Evolutionary conservation across 2,888 invertebrate species (phyloP).

Genomic region (Brachyptera risi): DNA sequence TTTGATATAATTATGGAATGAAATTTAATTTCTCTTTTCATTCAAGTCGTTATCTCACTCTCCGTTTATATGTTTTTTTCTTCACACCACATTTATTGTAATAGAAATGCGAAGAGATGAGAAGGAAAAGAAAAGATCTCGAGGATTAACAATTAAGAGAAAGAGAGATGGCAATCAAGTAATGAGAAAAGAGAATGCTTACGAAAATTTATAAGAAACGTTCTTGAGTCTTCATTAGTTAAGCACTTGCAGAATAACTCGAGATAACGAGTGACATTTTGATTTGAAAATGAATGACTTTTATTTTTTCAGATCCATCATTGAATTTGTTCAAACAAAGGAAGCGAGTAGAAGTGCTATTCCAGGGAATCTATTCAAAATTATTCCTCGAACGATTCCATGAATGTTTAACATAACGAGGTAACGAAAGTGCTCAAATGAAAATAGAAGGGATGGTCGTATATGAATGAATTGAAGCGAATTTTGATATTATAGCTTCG

Average conservation of each 20-base stretch:
- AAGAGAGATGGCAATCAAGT: not conserved
- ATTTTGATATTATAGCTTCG: too few species aligned
- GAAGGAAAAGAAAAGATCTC: conserved; percentile 3
- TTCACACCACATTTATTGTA: conserved; percentile 20
- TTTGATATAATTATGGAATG: conserved; percentile 18
- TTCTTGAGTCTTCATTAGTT: conserved; percentile 21
- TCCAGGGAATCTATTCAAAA: not conserved
- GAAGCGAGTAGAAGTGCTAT: not conserved
- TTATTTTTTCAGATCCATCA: not conserved
- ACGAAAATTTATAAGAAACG: conserved; percentile 15
- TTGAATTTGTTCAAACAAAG: conserved; percentile 5
- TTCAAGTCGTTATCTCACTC: conserved; percentile 24
- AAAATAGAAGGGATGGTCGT: too few species aligned
- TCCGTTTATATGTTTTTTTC: conserved; percentile 10
- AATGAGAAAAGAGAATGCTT: conserved; percentile 1
- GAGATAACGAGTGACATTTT: conserved; percentile 25
- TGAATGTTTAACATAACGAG: not conserved
- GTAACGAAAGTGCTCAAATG: too few species aligned
- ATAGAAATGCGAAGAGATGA: not conserved
- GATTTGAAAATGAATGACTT: conserved; percentile 25
- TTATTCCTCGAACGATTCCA: not conserved
- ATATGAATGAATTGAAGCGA: too few species aligned
- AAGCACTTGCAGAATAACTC: conserved; percentile 18
- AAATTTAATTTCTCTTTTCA: conserved; percentile 27
- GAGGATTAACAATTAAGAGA: conserved; percentile 11